These are phyloP conservation scores for Sebastes vulpes DNA, from an alignment of 2,797 vertebrate species.

Conservation along the genomic window DNA sequence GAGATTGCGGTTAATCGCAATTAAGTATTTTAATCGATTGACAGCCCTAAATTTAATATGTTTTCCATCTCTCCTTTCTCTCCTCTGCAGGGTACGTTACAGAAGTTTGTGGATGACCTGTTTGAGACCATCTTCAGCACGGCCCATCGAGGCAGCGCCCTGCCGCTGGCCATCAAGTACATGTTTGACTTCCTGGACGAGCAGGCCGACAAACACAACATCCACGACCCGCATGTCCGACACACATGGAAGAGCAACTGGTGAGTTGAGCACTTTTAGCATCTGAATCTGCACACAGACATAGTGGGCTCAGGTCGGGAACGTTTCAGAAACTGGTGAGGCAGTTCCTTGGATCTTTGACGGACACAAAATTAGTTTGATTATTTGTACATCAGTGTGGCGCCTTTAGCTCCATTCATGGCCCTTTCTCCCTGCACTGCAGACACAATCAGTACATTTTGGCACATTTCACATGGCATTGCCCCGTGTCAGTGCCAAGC, in stretches of 20 bases:
- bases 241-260: constrained; percentile 99
- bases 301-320: background rate
- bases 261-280: constrained; percentile 81
- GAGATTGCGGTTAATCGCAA: too few species aligned
- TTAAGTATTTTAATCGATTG: too few species aligned
- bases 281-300: background rate
- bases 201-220: constrained; percentile 96
- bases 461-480: constrained; percentile 48
- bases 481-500: constrained; percentile 65
- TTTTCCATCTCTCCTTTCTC: background rate
- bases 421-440: background rate
- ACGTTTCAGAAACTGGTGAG: background rate
- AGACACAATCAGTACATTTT: constrained; percentile 22
- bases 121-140: constrained; percentile 99
- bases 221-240: constrained; percentile 95
- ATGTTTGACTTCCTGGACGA: constrained; percentile 99
- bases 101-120: constrained; percentile 98
- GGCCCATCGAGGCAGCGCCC: constrained; percentile 94
- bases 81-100: constrained; percentile 91
- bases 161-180: constrained; percentile 98
- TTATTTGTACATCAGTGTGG: background rate
- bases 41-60: background rate
- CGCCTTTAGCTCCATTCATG: background rate
- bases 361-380: background rate
- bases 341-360: background rate